Base-by-base conservation (phyloP, 2,113 vertebrate species). In the Ciconia maguari region DNA sequence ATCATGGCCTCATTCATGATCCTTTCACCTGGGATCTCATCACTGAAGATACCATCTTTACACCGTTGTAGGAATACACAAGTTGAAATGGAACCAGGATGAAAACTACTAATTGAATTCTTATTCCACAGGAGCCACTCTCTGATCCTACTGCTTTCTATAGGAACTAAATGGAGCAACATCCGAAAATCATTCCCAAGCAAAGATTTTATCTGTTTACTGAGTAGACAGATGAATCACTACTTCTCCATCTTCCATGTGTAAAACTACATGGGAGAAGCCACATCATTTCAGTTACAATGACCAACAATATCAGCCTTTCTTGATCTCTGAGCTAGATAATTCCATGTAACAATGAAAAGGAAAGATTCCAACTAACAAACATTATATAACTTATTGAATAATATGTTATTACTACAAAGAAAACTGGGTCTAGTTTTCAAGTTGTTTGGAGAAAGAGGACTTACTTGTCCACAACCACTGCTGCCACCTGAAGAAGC, bases 391-490 rank as follows among this genome's bases (percentile, higher is more conserved):
- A 55, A 74, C 12, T 10, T 62, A 38, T 2, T 25, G 25, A n/a
- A 74, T 92, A 77, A 34, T 4, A 11, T 10, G 13, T 32, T 29
- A 72, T 2, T 30, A 18, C 16, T 9, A 36, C 15, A 68, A 71
- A 72, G 13, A 72, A 88, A 61, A 2, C 20, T n/a, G 11, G 2
- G 16, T 30, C 4, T 51, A 52, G 6, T 61, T 89, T 72, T 65
- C 27, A 83, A 62, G 69, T 1, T 76, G 4, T 12, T 82, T 51
- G 27, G 8, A 94, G 21, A 69, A 90, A 71, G 19, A 71, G 4
- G 4, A 74, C 96, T 94, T 95, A 96, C 96, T 74, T 93, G 78
- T 85, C 96, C 94, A 88, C 96, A 97, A 7, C 96, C 95, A 34
- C 58, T 91, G 65, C 87, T 87, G 34, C 83, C 17, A 87, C 17